Base-by-base conservation (phyloP, 2,113 vertebrate species). In the Brienomyrus brachyistius region DNA sequence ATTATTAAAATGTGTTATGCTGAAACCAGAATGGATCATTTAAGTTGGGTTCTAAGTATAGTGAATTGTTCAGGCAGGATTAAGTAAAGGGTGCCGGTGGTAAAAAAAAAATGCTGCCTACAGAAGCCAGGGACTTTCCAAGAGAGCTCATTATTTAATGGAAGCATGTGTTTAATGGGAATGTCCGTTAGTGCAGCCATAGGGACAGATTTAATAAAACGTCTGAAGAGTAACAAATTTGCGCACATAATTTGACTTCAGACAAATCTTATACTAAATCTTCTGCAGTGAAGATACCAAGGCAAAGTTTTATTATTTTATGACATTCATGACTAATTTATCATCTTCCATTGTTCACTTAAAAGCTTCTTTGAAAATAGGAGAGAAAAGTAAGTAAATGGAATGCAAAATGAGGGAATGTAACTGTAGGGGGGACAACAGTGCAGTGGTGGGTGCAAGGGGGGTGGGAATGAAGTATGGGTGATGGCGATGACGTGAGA, bases 161-260 rank as follows among this genome's bases (percentile, higher is more conserved):
- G 23, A 48, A 89, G 40, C 35, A 19, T 47, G 43, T 45, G 45
- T 21, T 84, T 56, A 35, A 80, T 74, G 27, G 11, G 31, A 89
- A 84, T 43, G 45, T 48, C 48, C 6, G 88, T 83, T 80, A 89
- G 35, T 83, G 54, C 31, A 54, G 70, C 48, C 74, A 80, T 27
- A 54, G 52, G 70, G 27, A 51, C 21, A 88, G 40, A 88, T 88
- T 88, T 48, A 88, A 88, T 74, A 88, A 88, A 66, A 56, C 23
- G 74, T 88, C 62, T 80, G 45, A 45, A 50, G 48, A 77, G 70
- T 66, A 89, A n/a, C n/a, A 80, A 89, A 51, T 51, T 85, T 52
- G 56, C 62, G 7, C 6, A 48, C 70, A 35, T 45, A 77, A 52
- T 89, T 52, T 35, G 74, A 80, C 88, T 10, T 47, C 62, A 47